Percentiles rank a stretch among this genome's conserved stretches.
Conservation (phyloP, 2,888 invertebrate genomes). For the Abscondita cerata region DNA sequence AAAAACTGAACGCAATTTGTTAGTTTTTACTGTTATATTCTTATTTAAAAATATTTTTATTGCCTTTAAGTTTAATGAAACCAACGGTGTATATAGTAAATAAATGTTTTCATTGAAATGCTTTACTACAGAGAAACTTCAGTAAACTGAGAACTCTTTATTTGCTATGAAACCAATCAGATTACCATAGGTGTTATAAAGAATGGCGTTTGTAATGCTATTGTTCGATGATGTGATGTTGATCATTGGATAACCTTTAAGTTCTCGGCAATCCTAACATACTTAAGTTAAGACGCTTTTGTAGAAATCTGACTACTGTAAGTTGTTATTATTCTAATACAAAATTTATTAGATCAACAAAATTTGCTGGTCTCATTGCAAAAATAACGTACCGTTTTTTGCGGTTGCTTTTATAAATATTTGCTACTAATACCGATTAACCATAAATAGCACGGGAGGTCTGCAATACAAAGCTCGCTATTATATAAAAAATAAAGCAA, state of each 20-base stretch:
- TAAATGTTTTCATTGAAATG: too few relatives aligned
- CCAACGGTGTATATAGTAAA: too few relatives aligned
- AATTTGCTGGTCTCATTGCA: neutral
- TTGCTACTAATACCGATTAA: neutral
- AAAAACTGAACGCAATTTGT: too few relatives aligned
- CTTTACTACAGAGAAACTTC: too few relatives aligned
- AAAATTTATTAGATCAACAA: neutral
- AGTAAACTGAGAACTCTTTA: constrained; percentile 13
- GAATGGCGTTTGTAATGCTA: constrained; percentile 50
- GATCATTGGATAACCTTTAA: constrained; percentile 47
- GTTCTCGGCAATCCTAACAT: constrained; percentile 45
- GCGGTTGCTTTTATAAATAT: neutral
- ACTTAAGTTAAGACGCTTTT: constrained; percentile 36
- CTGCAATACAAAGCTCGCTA: constrained; percentile 1
- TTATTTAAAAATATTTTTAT: too few relatives aligned
- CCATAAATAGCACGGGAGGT: neutral
- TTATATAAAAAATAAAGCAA: neutral
- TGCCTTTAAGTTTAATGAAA: too few relatives aligned
- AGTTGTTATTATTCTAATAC: neutral
- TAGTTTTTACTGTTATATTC: too few relatives aligned
- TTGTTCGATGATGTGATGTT: constrained; percentile 51
- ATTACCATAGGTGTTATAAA: constrained; percentile 45
- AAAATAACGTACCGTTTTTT: neutral
- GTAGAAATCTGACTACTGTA: constrained; percentile 9
- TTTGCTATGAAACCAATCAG: constrained; percentile 40